Percentiles rank a stretch among this genome's conserved stretches.
Conservation (phyloP, 2,113 vertebrate species). For the Tretioscincus oriximinensis region DNA sequence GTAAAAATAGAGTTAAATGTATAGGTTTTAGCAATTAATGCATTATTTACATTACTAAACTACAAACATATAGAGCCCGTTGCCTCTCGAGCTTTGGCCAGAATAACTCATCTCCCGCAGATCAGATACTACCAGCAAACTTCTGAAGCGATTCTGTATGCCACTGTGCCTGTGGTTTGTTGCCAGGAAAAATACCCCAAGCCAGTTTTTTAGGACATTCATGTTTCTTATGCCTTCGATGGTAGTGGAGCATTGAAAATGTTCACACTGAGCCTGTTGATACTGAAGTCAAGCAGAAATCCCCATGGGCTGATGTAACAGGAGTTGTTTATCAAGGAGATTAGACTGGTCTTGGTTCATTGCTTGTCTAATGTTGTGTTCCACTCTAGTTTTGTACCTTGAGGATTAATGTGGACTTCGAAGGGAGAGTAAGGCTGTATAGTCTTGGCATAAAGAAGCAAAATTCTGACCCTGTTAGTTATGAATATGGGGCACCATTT, state of each 20-base stretch:
- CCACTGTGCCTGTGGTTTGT: constrained; percentile 33
- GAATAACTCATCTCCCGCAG: constrained; percentile 56
- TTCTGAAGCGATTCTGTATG: constrained; percentile 26
- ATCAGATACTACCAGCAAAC: constrained; percentile 59
- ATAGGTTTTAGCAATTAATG: constrained; percentile 64
- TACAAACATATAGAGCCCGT: constrained; percentile 47
- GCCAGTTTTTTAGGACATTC: constrained; percentile 51
- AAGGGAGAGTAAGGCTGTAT: background rate
- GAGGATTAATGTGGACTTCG: background rate
- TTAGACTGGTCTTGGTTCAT: constrained; percentile 9
- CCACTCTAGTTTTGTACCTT: background rate
- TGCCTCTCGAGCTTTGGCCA: constrained; percentile 44
- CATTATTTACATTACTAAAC: constrained; percentile 63
- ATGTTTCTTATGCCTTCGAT: constrained; percentile 43
- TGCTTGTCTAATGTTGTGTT: background rate
- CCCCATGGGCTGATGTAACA: constrained; percentile 10
- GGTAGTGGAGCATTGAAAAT: constrained; percentile 30
- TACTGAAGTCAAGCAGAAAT: constrained; percentile 25
- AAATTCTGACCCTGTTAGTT: background rate
- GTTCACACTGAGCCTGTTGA: constrained; percentile 1
- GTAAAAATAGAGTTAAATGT: constrained; percentile 54
- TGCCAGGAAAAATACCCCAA: constrained; percentile 60
- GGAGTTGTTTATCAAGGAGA: constrained; percentile 3
- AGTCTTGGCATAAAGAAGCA: background rate
- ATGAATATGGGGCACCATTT: background rate